Evolutionary conservation across 37 sponge, comb jelly and placozoan genomes (phyloP), one percentile per base, ranked within the genome.

Genomic region (Geodia barretti): DNA sequence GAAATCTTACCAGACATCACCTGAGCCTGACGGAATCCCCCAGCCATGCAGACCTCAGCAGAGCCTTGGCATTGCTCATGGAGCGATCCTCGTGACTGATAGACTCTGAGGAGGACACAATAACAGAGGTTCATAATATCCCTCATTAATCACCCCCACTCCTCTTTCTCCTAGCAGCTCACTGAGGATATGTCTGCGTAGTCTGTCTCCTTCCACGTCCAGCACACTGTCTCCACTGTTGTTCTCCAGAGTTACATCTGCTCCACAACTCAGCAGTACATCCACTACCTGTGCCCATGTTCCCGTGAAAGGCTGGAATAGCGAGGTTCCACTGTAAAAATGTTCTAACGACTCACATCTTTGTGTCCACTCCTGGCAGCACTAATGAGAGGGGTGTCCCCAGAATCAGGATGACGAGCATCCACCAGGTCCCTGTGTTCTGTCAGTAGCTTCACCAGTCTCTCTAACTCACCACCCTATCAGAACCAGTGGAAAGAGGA

Each of bases 371-470:
- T 88, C 43, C 87, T 33, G 25, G 96, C 93, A 35, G 96, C 93
- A 31, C 76, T 42, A 23, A 95, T 95, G 60, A 95, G 85, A 34
- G 96, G 87, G 0, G 96, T 95, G 79, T 95, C 96, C 34, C 96
- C 93, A n/a, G 87, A 85, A 28, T 39, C 5, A 20, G 36, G 82
- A 61, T 73, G 31, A 26, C 70, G 83, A 23, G 75, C 64, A 78
- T 93, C 54, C 23, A 93, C 67, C 0, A 61, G 33, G 0, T 62
- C 14, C 20, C 62, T 75, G 3, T 58, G 31, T 33, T 73, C 54
- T 4, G 30, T 17, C 31, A 88, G 39, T 1, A 88, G 59, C 7
- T 26, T 41, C 41, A 37, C 26, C 30, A 88, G 5, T 59, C 83
- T 61, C 28, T 83, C 79, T 39, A 30, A 32, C 26, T 83, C 66